Base-by-base conservation (phyloP, 2,888 invertebrate genomes). In the Epicampocera succincta region DNA sequence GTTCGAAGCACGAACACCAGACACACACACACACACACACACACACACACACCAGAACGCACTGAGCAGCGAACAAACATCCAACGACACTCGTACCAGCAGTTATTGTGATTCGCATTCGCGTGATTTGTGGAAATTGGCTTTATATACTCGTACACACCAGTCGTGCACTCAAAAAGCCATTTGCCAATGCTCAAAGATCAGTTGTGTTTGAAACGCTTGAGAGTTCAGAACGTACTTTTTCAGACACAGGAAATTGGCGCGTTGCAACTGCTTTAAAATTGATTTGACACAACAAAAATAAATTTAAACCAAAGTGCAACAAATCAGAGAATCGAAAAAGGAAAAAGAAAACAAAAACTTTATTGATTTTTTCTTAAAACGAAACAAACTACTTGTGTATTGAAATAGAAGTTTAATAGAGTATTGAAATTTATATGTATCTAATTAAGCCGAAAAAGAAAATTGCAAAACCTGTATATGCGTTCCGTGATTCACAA, bases 151-250 rank as follows among this genome's bases (percentile, higher is more conserved):
- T n/a, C n/a, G 3, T 4, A 29, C 29, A 29, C 29, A 66, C 46
- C 66, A 73, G 72, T 60, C 48, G 65, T 65, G 25, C 58, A 65
- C 60, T 82, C 60, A 82, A 78, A 82, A 63, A 72, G 83, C 80
- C 75, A 78, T 69, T 77, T 73, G 77, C 81, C 73, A 84, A 84
- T 84, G 86, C 86, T 85, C 85, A 86, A 86, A 74, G 71, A 82
- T 74, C 89, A 90, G 90, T 90, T 90, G 89, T 89, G 89, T 88
- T 89, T 88, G 85, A 87, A 89, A 89, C 89, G 90, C 87, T 88
- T 86, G 87, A 85, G 85, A 88, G 90, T 88, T 86, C 87, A 88
- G 90, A 89, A 89, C 90, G 85, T 54, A 38, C 13, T 21, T 58
- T 84, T 85, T 74, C 72, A 72, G 74, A 65, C 19, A 63, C 56